Evolutionary conservation across 2,113 vertebrate species (phyloP).

Genomic region (Sclerurus mexicanus): DNA sequence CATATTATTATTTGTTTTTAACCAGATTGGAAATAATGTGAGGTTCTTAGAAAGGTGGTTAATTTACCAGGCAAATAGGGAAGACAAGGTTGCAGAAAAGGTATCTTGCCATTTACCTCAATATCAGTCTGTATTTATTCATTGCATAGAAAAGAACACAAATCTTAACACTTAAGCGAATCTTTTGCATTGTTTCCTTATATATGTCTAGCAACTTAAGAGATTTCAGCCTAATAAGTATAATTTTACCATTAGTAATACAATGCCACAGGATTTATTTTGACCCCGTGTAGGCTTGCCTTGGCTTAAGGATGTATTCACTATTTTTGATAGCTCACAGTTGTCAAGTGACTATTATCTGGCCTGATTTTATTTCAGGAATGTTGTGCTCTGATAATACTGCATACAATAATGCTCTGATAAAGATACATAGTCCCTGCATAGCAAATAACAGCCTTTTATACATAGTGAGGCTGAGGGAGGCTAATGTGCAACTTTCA

Average conservation of each 20-base stretch:
- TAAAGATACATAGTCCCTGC: not conserved
- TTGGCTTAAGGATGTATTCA: not conserved
- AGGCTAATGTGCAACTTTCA: not conserved
- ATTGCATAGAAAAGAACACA: not conserved
- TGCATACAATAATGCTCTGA: not conserved
- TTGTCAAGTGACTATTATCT: not conserved
- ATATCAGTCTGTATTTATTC: not conserved
- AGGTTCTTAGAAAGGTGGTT: not conserved
- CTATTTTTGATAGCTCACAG: not conserved
- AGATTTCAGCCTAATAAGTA: not conserved
- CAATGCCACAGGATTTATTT: not conserved
- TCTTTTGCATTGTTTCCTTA: not conserved
- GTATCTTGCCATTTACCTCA: not conserved
- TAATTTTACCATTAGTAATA: not conserved
- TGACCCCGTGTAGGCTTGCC: not conserved
- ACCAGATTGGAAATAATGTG: not conserved
- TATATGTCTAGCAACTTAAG: not conserved
- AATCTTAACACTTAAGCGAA: not conserved
- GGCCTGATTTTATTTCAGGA: not conserved
- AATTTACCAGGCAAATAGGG: not conserved
- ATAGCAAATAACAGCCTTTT: not conserved
- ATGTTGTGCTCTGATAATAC: not conserved
- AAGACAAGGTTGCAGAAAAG: not conserved
- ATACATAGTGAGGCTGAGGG: not conserved
- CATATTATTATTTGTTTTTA: not conserved